Conservation (phyloP, 1,140 invertebrate species). For the Amphibalanus amphitrite region DNA sequence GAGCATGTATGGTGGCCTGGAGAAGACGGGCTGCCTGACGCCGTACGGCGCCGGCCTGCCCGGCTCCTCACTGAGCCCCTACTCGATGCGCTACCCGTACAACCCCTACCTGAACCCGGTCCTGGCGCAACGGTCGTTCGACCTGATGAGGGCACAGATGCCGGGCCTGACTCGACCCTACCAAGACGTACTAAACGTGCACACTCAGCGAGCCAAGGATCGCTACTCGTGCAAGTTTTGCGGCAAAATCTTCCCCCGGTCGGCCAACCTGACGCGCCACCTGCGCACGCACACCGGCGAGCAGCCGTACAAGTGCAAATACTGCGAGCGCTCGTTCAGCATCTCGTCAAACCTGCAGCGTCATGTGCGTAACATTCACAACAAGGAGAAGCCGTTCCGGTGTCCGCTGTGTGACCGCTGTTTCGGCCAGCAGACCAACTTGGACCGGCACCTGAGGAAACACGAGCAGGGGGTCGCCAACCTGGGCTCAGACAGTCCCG, state of each 20-base stretch:
- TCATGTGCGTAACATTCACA: conserved; percentile 98
- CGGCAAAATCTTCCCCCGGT: conserved; percentile 92
- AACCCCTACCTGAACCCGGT: neutral
- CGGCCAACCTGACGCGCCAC: conserved; percentile 91
- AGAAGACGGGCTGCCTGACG: neutral
- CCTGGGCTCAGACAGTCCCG: conserved; percentile 23
- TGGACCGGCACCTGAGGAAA: conserved; percentile 93
- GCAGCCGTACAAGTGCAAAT: conserved; percentile 94
- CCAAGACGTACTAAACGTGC: conserved; percentile 10
- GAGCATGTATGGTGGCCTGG: neutral
- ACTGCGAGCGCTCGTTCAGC: conserved; percentile 95
- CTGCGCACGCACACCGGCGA: conserved; percentile 95
- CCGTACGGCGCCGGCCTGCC: neutral
- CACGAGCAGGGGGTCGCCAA: conserved; percentile 44
- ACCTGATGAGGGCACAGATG: conserved; percentile 12
- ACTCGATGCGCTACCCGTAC: neutral
- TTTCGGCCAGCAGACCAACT: conserved; percentile 96
- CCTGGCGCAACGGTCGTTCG: neutral
- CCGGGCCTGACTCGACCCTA: conserved; percentile 15
- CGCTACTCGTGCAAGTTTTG: conserved; percentile 97
- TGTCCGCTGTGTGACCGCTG: conserved; percentile 47
- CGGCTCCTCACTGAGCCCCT: neutral
- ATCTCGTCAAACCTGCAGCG: conserved; percentile 97
- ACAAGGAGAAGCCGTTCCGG: conserved; percentile 77
- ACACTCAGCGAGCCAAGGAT: conserved; percentile 36